Conservation (phyloP, 2,888 invertebrate species). For the Dolomedes plantarius region DNA sequence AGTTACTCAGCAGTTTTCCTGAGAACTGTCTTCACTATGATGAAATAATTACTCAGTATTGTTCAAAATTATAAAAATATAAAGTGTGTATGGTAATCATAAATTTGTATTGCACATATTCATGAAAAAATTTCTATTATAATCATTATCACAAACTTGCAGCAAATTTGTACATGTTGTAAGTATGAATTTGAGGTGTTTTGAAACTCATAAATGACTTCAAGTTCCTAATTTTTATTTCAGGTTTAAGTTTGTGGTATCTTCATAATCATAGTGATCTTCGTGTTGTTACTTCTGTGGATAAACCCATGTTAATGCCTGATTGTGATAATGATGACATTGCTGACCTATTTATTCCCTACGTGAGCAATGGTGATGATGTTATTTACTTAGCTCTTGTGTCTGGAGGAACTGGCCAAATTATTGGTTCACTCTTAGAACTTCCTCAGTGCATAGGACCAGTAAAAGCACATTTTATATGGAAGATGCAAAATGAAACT, state of each 20-base stretch:
- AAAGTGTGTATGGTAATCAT: no score
- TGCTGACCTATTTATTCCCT: constrained; percentile 45
- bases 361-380: constrained; percentile 27
- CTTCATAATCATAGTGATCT: constrained; percentile 57
- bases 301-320: constrained; percentile 35
- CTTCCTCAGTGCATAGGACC: constrained; percentile 32
- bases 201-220: no score
- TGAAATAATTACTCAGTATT: no score
- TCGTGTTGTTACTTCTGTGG: constrained; percentile 34
- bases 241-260: constrained; percentile 58
- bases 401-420: constrained; percentile 60
- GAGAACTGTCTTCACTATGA: no score
- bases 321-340: constrained; percentile 64
- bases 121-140: no score
- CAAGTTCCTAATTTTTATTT: no score
- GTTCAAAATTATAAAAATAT: no score
- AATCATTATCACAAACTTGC: no score
- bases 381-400: constrained; percentile 53
- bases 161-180: no score
- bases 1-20: no score
- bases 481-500: constrained; percentile 31
- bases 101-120: no score
- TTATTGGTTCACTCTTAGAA: constrained; percentile 51
- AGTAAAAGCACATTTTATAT: constrained; percentile 21
- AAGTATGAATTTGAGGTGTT: no score